These are phyloP conservation scores for Nephila pilipes DNA, from an alignment of 1,140 invertebrate species.

Conservation along the genomic window DNA sequence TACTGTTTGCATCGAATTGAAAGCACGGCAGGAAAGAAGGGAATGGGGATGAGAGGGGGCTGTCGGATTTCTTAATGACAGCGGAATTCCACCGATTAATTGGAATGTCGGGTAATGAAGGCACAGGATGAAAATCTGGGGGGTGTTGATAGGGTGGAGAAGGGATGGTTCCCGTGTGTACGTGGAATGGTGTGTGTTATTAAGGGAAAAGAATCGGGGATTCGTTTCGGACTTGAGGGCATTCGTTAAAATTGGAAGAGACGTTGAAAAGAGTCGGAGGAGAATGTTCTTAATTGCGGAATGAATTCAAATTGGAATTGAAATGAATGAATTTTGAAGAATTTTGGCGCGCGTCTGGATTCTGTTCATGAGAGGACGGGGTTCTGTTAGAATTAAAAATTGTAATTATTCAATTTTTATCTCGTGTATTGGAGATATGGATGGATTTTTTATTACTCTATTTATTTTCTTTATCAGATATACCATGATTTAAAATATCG, in stretches of 20 bases:
- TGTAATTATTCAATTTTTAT: neutral
- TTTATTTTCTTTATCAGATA: too few species aligned
- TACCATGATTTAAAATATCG: too few species aligned
- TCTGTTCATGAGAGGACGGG: neutral
- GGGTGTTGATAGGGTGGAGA: neutral
- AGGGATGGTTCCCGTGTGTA: too few species aligned
- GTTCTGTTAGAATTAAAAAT: neutral
- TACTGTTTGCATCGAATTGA: constrained; percentile 36
- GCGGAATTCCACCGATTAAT: constrained; percentile 66
- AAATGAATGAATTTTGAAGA: constrained; percentile 30
- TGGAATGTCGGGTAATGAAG: constrained; percentile 71
- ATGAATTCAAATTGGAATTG: constrained; percentile 53
- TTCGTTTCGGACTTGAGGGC: constrained; percentile 31
- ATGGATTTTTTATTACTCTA: too few species aligned
- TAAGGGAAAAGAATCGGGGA: constrained; percentile 49
- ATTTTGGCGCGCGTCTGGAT: neutral
- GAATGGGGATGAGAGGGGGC: neutral
- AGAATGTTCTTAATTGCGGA: constrained; percentile 52
- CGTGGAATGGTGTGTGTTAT: constrained; percentile 17
- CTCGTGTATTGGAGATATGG: too few species aligned
- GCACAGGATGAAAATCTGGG: constrained; percentile 30
- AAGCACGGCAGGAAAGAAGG: neutral
- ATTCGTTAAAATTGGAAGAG: constrained; percentile 56
- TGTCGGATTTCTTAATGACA: constrained; percentile 62
- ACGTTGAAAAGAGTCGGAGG: neutral